phyloP scores from a whole-genome alignment of 2,888 invertebrate species.

The Mimas tiliae region DNA sequence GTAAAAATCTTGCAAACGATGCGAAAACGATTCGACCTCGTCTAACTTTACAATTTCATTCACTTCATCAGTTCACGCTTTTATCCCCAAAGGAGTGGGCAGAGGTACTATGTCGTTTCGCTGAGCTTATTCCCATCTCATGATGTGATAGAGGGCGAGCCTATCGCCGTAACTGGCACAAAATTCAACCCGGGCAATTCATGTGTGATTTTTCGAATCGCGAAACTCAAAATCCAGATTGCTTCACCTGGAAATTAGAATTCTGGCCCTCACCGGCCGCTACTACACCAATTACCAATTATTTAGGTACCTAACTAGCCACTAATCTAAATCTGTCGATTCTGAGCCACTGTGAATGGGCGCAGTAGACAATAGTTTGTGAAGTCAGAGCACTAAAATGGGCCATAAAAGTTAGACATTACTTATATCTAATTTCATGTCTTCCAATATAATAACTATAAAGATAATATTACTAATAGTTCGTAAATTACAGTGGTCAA shows the following conservation, averaged over 20 bases:
- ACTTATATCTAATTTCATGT: not conserved
- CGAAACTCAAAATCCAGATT: too few species aligned
- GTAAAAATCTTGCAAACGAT: not conserved
- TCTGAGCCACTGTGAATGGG: not conserved
- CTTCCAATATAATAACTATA: not conserved
- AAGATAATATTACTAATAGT: not conserved
- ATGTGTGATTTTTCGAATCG: too few species aligned
- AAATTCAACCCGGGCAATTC: too few species aligned
- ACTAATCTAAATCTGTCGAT: not conserved
- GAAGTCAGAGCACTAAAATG: not conserved
- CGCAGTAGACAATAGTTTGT: not conserved
- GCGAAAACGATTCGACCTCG: constrained; percentile 6
- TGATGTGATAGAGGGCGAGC: too few species aligned
- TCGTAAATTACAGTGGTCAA: not conserved
- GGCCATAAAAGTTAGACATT: not conserved
- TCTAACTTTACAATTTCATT: not conserved
- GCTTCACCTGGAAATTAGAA: too few species aligned
- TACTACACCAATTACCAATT: not conserved
- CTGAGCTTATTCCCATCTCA: too few species aligned
- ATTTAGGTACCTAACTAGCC: not conserved
- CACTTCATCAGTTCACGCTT: not conserved
- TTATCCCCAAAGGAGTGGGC: too few species aligned
- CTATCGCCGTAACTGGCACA: too few species aligned
- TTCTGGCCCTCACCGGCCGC: too few species aligned
- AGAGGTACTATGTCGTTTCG: too few species aligned